phyloP scores from a whole-genome alignment of 2,888 invertebrate species.

The Tromatobia lineatoria region DNA sequence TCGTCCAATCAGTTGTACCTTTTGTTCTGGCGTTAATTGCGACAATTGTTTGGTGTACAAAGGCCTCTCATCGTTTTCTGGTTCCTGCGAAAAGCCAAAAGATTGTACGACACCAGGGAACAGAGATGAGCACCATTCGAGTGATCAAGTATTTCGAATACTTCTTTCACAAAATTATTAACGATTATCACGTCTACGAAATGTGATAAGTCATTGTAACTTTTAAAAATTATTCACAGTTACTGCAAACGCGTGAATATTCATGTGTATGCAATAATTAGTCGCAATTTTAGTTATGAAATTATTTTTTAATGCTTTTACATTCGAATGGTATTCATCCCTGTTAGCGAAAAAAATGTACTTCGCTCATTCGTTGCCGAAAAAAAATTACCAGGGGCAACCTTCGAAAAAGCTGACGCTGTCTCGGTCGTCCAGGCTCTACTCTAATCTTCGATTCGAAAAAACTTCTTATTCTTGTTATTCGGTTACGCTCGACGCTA shows the following conservation, averaged over 20 bases:
- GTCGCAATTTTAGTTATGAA: no score
- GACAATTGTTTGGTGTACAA: conserved; percentile 80
- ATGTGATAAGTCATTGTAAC: no score
- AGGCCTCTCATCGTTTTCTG: conserved; percentile 81
- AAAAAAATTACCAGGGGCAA: conserved; percentile 65
- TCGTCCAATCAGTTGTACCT: conserved; percentile 80
- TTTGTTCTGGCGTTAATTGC: conserved; percentile 80
- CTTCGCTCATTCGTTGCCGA: neutral
- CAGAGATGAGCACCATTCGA: neutral
- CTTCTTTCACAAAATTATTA: no score
- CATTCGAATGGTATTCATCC: neutral
- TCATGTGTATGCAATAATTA: no score
- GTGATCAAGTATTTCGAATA: no score
- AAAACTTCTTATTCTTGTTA: conserved; percentile 57
- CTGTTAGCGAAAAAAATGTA: neutral
- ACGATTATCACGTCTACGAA: no score
- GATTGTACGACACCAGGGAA: conserved; percentile 8
- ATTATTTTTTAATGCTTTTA: neutral
- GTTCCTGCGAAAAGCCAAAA: conserved; percentile 75
- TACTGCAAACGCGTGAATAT: no score
- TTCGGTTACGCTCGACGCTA: conserved; percentile 52
- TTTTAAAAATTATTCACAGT: no score
- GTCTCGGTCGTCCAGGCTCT: conserved; percentile 57
- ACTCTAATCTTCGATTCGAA: conserved; percentile 65
- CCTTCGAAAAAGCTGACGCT: conserved; percentile 49